Evolutionary conservation across 1,140 invertebrate species (phyloP), one percentile per base, ranked within the genome.

Genomic region (Lutraria rhynchaena): DNA sequence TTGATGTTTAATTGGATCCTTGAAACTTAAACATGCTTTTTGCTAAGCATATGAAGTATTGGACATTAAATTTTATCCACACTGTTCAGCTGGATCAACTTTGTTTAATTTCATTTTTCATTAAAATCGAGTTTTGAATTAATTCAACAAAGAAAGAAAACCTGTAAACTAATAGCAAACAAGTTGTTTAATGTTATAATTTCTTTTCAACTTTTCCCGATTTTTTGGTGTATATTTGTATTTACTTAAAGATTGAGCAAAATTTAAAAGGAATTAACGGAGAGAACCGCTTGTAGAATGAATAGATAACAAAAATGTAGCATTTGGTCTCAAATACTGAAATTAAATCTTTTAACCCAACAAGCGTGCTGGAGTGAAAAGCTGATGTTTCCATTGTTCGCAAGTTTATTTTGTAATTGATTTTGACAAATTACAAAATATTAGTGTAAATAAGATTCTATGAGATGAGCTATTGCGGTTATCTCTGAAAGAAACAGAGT

Each of bases 341-440:
- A 67, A 67, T 67, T 77, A 80, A 80, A 80, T 37, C 76, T 67
- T 70, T 80, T 80, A 80, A 80, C 63, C 65, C 76, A 60, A 22
- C 49, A 80, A 80, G 76, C 76, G 76, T 80, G 76, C 76, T 49
- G 9, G 31, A 24, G n/a, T 55, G 55, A 67, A 70, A 60, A 24
- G 29, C 15, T 41, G 49, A 37, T 33, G 24, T 51, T 24, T 13
- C 29, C 46, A 70, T 70, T 80, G 65, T 69, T 41, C 41, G 29
- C 31, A 35, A 57, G 55, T 67, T 67, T 65, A 80, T 60, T 60
- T 60, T 53, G 76, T 80, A 80, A 80, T 80, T 80, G 63, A 70
- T 80, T 80, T 80, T 80, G 41, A 70, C 51, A 80, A 80, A 80
- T 80, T 80, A 80, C 65, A 67, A 80, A 80, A 80, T 70, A 70